Evolutionary conservation across 2,888 invertebrate species (phyloP), one percentile per base, ranked within the genome.

Genomic region (Zaprionus obscuricornis): DNA sequence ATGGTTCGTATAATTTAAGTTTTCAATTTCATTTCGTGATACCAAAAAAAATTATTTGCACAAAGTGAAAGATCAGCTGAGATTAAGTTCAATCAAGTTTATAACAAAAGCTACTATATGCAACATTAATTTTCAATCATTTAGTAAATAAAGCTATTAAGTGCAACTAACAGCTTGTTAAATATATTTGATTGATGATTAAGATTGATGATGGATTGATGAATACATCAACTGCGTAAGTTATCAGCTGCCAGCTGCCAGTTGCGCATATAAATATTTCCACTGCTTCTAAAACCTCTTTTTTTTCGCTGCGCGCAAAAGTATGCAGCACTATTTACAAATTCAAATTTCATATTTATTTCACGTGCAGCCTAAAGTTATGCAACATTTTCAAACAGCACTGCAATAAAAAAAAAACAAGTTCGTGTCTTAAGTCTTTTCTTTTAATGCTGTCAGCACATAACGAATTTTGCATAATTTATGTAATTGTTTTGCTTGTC

Each of bases 391-490:
- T 26, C 5, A 8, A 14, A 24, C 1, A 0, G 2, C 7, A 6
- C 11, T 0, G 13, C 0, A 8, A 8, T 0, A 5, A 3, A 3
- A 1, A 1, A 10, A 0, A 26, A 27, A 7, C 27, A 55, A 65
- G 82, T 77, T 84, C 37, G 67, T 81, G 50, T 11, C 65, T 29
- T 65, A 55, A 68, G 68, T 74, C 73, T 34, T 76, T 68, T 16
- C 36, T 34, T 22, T 43, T 6, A 7, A 2, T 2, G 13, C 24
- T 5, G 4, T 5, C 7, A 22, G n/a, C n/a, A n/a, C n/a, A n/a
- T n/a, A n/a, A n/a, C n/a, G n/a, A n/a, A n/a, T n/a, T n/a, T n/a
- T n/a, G n/a, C n/a, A n/a, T n/a, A n/a, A n/a, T n/a, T n/a, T n/a
- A n/a, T n/a, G n/a, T n/a, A 22, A 22, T 22, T 22, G 22, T 5